Percentiles rank a stretch among this genome's conserved stretches.
These are phyloP conservation scores for Octopus sinensis DNA, from an alignment of 1,140 invertebrate species.

Conservation along the genomic window DNA sequence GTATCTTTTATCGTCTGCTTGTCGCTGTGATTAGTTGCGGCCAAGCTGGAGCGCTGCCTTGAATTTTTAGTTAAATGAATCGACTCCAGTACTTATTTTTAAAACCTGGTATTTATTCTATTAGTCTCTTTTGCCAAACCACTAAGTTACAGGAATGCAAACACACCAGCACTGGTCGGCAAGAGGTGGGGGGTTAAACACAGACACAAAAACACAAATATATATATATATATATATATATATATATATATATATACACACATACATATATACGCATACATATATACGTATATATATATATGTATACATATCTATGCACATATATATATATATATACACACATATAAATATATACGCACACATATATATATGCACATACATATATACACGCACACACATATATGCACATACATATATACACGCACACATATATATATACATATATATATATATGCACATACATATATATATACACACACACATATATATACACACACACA, in stretches of 20 bases:
- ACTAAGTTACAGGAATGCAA: no score
- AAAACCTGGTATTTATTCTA: no score
- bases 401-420: not conserved
- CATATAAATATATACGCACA: not conserved
- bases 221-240: constrained; percentile 5
- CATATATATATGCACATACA: not conserved
- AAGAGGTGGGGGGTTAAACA: no score
- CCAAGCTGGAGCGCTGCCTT: not conserved
- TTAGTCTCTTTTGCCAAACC: no score
- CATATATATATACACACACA: not conserved
- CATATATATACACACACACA: not conserved
- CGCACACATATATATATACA: not conserved
- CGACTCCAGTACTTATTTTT: not conserved
- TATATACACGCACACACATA: not conserved
- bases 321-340: not conserved
- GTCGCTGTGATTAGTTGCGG: not conserved
- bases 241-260: constrained; percentile 2
- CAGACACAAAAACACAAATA: no score
- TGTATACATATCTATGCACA: not conserved
- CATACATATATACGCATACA: not conserved
- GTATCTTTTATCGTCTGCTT: not conserved
- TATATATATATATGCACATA: not conserved
- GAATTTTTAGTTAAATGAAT: not conserved
- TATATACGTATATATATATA: not conserved
- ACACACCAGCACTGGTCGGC: no score